Base-by-base conservation (phyloP, 2,797 vertebrate species). In the Oreochromis mossambicus region DNA sequence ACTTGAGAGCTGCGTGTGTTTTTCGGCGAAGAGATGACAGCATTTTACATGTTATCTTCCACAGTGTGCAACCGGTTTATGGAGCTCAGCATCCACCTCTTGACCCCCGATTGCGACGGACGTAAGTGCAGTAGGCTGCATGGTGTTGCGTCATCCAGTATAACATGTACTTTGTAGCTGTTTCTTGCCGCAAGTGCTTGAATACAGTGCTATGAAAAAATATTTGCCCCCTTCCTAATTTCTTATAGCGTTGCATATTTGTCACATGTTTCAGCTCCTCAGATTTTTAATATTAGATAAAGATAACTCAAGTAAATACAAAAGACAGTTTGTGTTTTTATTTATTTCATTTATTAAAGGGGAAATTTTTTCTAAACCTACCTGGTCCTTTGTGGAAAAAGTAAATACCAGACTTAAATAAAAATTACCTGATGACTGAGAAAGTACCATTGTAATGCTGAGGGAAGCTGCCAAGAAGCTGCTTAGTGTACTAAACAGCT, bases 81-180 rank as follows among this genome's bases (percentile, higher is more conserved):
- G 98, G 98, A 94, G 98, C 98, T 7, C 98, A 99, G 92, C 98
- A 99, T 86, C 98, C 98, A n/a, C 98, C 98, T 0, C 95, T 99
- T 81, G 98, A 99, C 83, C 97, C 98, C 4, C 95, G 96, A 50
- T 95, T 98, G 91, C 96, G 97, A 81, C 97, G 97, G 94, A 97
- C 96, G 98, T 99, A 96, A 97, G 98, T 97, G 90, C 48, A 21
- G 14, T 7, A 75, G 56, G 41, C 86, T 86, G 92, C 89, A 92
- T 92, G 92, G 14, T 24, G 36, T 68, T 36, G 5, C 32, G 11
- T 76, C 43, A 15, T 51, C 61, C 36, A 32, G 83, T 52, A 70
- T 61, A 76, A 63, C 7, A 15, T n/a, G 19, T 29, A 10, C 78
- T 79, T 87, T 81, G 21, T 68, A 38, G 80, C 21, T 78, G 29